A percentile compares a stretch with the other conserved stretches of the same genome.
Conservation (phyloP, 2,888 invertebrate species). For the Carcina quercana region DNA sequence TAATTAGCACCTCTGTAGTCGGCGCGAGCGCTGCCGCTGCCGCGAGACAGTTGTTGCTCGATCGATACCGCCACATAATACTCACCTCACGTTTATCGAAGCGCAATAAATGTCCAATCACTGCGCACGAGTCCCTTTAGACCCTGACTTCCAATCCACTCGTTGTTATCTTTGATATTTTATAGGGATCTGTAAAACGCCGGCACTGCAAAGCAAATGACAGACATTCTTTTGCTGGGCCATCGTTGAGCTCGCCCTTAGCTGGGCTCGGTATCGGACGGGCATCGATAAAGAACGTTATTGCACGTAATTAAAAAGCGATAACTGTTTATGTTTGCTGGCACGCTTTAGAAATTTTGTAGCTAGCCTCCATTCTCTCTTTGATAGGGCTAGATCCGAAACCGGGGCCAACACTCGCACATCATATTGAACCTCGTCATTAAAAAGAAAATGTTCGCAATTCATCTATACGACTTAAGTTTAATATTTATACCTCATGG, state of each 20-base stretch:
- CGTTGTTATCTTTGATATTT: constrained; percentile 73
- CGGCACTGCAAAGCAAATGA: constrained; percentile 64
- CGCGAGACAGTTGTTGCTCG: constrained; percentile 40
- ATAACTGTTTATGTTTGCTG: constrained; percentile 47
- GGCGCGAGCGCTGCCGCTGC: constrained; percentile 20
- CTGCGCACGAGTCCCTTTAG: constrained; percentile 44
- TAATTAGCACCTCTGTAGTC: constrained; percentile 67
- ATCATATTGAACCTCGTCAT: constrained; percentile 68
- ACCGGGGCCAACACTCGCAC: constrained; percentile 52
- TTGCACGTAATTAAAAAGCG: constrained; percentile 62
- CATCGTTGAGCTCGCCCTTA: not conserved
- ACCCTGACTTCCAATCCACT: constrained; percentile 50
- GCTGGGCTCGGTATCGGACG: constrained; percentile 23
- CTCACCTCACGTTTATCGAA: constrained; percentile 59
- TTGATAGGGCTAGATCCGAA: constrained; percentile 44
- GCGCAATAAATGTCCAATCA: constrained; percentile 68
- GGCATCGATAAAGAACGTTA: constrained; percentile 48
- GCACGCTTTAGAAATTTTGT: constrained; percentile 50
- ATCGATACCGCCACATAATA: constrained; percentile 40
- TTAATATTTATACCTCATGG: constrained; percentile 73
- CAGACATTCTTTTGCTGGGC: constrained; percentile 46
- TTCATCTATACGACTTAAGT: constrained; percentile 70
- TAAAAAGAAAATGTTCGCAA: constrained; percentile 74
- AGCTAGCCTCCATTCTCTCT: constrained; percentile 31
- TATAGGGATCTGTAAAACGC: constrained; percentile 72